Base-by-base conservation (phyloP, 1,140 invertebrate genomes). In the Brachionus asplanchnoidis region DNA sequence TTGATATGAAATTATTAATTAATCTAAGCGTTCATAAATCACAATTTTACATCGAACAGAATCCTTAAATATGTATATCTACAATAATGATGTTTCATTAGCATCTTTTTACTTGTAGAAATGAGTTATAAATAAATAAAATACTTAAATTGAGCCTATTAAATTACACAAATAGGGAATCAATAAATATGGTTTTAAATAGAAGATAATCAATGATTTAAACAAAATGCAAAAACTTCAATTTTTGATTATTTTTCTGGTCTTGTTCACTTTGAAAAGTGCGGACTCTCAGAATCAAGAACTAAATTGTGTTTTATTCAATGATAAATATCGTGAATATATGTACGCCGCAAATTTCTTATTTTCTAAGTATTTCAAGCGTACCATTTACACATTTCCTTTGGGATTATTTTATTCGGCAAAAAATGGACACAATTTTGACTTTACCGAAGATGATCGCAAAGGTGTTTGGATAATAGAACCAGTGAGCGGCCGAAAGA, bases 401-500 rank as follows among this genome's bases (percentile, higher is more conserved):
- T 50, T 77, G 20, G 40, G 42, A 14, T 0, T 77, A 26, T 26
- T 77, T 6, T 77, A 77, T 28, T 50, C 40, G 3, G 6, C 50
- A 28, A 77, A 77, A 14, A 77, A 77, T 77, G 73, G 73, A 26
- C 17, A 14, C n/a, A 77, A 77, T 77, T 77, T 77, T 46, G 73
- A 77, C 46, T 77, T 77, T 50, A 77, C 26, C 5, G 73, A 77
- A 11, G 44, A 77, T 50, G 73, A 77, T 77, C 73, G 73, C 23
- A 77, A 77, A 77, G 73, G 73, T 14, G 44, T 77, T n/a, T 77
- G 73, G 73, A 50, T 77, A 12, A 3, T 77, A 26, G 73, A 77
- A 12, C 73, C 44, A n/a, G 73, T 77, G 1, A 44, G 6, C 20
- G 73, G 20, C 2, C 17, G 42, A 46, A 11, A 77, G 42, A 50